These are phyloP conservation scores for Pogonognathellus flavescens DNA, from an alignment of 1,140 invertebrate species.

Conservation along the genomic window DNA sequence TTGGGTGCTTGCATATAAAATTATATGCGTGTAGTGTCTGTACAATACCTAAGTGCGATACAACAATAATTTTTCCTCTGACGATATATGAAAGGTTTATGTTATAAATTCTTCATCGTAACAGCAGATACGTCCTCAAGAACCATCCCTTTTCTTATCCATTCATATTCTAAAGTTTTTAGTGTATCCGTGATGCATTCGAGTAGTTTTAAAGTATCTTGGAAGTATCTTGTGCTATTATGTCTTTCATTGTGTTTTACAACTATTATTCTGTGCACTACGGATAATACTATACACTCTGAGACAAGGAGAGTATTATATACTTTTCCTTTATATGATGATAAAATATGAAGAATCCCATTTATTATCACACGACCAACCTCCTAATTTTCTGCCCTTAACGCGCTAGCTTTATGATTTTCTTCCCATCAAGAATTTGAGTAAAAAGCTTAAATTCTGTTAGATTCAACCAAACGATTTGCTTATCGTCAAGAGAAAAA, in stretches of 20 bases:
- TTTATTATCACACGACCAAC: conserved; percentile 44
- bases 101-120: conserved; percentile 9
- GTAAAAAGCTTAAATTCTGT: conserved; percentile 30
- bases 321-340: neutral
- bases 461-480: conserved; percentile 21
- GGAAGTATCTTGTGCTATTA: neutral
- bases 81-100: neutral
- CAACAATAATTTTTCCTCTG: neutral
- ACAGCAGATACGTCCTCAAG: conserved; percentile 2
- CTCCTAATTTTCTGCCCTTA: conserved; percentile 27
- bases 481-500: conserved; percentile 12
- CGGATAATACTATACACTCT: neutral
- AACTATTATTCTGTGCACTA: neutral
- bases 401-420: conserved; percentile 25
- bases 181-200: conserved; percentile 14
- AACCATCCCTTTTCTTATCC: conserved; percentile 40
- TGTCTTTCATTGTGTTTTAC: neutral
- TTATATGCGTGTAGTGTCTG: too few relatives aligned
- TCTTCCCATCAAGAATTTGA: conserved; percentile 24
- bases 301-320: neutral
- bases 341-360: conserved; percentile 47
- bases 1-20: too few relatives aligned
- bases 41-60: neutral
- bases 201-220: conserved; percentile 26
- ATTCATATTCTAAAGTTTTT: conserved; percentile 26